These are phyloP conservation scores for Pelobates cultripes DNA, from an alignment of 2,797 vertebrate species.

Conservation along the genomic window DNA sequence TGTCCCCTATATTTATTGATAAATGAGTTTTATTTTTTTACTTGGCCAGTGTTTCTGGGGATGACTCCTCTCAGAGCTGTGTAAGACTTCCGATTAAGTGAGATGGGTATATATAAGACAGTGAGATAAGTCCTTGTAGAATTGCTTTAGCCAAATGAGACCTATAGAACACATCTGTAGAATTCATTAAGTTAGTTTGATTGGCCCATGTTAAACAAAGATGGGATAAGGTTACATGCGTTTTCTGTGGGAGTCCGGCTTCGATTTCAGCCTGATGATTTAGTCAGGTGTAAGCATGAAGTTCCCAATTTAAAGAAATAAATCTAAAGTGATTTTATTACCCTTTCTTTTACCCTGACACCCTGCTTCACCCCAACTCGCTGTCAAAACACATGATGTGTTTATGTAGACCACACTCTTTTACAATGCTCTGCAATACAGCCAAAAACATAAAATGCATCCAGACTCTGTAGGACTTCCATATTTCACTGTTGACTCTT, in stretches of 20 bases:
- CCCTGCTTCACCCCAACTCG: constrained; percentile 81
- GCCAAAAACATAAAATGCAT: constrained; percentile 73
- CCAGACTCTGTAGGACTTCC: constrained; percentile 64
- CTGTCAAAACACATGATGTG: constrained; percentile 96
- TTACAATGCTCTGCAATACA: constrained; percentile 72
- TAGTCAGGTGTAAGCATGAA: constrained; percentile 99
- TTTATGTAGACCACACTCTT: constrained; percentile 87
- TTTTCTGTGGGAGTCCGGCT: constrained; percentile 94
- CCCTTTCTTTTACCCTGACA: constrained; percentile 86
- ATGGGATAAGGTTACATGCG: constrained; percentile 92
- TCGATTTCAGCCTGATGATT: constrained; percentile 99
- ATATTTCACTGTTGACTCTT: constrained; percentile 67
- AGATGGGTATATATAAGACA: constrained; percentile 66
- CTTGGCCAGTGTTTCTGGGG: not conserved
- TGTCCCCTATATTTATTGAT: too few species aligned
- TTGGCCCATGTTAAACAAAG: constrained; percentile 90
- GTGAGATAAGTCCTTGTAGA: constrained; percentile 75
- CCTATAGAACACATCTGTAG: constrained; percentile 88
- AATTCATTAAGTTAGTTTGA: constrained; percentile 92
- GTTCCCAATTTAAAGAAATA: constrained; percentile 99
- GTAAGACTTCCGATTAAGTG: constrained; percentile 48
- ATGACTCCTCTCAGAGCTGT: constrained; percentile 4
- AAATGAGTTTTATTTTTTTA: too few species aligned
- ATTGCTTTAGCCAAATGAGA: constrained; percentile 68
- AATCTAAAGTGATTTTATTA: constrained; percentile 99